Evolutionary conservation across 2,797 vertebrate genomes (phyloP).

Genomic region (Ciconia nigra): DNA sequence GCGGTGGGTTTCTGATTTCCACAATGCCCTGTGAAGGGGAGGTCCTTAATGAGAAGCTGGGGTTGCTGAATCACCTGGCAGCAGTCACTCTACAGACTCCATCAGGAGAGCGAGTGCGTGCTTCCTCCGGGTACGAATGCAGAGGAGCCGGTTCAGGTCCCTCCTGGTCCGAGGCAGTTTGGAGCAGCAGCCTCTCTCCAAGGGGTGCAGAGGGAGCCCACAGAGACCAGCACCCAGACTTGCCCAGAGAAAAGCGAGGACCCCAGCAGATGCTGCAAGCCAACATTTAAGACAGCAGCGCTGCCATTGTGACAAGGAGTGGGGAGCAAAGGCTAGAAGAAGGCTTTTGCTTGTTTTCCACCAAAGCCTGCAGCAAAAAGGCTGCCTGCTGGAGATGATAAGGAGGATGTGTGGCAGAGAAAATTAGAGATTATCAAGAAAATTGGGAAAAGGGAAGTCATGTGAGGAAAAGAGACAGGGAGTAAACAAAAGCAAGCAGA

Average conservation of each 20-base stretch:
- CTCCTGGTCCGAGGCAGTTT: not conserved
- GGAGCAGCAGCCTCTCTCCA: not conserved
- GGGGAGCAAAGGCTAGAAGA: not conserved
- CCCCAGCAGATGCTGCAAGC: not conserved
- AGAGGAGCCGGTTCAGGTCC: not conserved
- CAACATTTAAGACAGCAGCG: not conserved
- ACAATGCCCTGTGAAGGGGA: not conserved
- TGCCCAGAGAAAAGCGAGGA: not conserved
- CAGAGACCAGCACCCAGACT: not conserved
- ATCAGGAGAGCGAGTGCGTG: fast-evolving
- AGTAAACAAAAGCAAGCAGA: not conserved
- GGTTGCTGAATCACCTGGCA: not conserved
- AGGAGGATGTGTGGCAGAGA: not conserved
- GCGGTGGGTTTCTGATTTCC: not conserved
- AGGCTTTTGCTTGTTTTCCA: not conserved
- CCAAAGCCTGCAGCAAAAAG: not conserved
- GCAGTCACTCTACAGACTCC: not conserved
- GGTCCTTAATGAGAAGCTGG: not conserved
- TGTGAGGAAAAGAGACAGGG: not conserved
- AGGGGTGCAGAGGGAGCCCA: fast-evolving
- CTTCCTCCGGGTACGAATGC: not conserved
- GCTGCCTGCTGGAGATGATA: not conserved
- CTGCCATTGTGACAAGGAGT: not conserved
- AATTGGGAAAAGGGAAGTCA: not conserved
- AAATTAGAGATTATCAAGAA: not conserved